Conservation (phyloP, 2,888 invertebrate genomes). For the Acrobeloides nanus region DNA sequence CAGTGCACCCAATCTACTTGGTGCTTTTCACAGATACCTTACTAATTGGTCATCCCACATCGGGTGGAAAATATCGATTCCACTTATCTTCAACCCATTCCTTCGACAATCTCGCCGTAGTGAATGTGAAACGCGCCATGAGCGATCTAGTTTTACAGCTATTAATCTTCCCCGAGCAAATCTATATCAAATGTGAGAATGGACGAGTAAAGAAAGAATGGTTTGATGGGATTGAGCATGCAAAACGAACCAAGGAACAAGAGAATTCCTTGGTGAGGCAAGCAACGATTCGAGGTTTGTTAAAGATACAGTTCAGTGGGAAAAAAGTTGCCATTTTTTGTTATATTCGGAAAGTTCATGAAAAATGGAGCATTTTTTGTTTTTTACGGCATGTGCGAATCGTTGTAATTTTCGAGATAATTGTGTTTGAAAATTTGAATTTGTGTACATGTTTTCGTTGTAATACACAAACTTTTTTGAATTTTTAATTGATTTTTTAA, state of each 20-base stretch:
- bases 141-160: slow-evolving; percentile 43
- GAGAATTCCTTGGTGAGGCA: slow-evolving; percentile 34
- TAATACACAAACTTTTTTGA: slow-evolving; percentile 4
- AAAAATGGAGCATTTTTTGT: too few relatives aligned
- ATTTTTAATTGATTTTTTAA: too few relatives aligned
- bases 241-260: slow-evolving; percentile 32
- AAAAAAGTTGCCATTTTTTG: slow-evolving; percentile 11
- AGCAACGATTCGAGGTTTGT: slow-evolving; percentile 43
- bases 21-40: slow-evolving; percentile 42
- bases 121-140: slow-evolving; percentile 39
- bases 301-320: not conserved
- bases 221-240: slow-evolving; percentile 47
- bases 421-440: not conserved
- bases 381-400: too few relatives aligned
- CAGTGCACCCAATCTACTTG: slow-evolving; percentile 29
- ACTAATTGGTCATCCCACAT: slow-evolving; percentile 34
- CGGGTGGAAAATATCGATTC: slow-evolving; percentile 14
- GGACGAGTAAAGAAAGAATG: slow-evolving; percentile 42
- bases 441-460: not conserved
- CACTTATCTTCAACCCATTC: slow-evolving; percentile 40
- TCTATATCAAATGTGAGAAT: slow-evolving; percentile 37
- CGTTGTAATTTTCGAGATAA: not conserved
- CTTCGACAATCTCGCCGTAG: slow-evolving; percentile 44
- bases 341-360: not conserved
- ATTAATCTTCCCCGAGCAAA: slow-evolving; percentile 48